A percentile compares a stretch with the other conserved stretches of the same genome.
Conservation (phyloP, 2,113 vertebrate species). For the Suricata suricatta region DNA sequence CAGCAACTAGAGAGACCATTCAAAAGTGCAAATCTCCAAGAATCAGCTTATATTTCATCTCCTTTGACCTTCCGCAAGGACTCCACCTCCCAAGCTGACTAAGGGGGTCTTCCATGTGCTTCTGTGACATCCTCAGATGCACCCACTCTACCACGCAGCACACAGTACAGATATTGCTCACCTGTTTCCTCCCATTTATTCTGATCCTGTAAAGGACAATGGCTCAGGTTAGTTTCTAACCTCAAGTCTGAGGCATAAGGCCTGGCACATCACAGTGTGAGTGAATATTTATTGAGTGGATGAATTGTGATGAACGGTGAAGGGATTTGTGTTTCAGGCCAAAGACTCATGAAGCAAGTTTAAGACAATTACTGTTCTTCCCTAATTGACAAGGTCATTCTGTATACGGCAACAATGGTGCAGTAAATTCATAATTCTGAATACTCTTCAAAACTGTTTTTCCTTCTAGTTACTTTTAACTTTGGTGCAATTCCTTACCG, state of each 20-base stretch:
- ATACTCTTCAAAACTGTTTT: background rate
- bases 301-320: background rate
- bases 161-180: background rate
- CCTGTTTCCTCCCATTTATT: background rate
- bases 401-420: background rate
- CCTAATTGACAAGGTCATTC: background rate
- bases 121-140: background rate
- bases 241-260: background rate
- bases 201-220: background rate
- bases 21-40: background rate
- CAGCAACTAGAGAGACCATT: background rate
- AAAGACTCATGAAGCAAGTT: background rate
- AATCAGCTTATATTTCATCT: background rate
- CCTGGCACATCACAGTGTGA: too few relatives aligned
- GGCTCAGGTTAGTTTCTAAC: background rate
- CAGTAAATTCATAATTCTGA: conserved; percentile 30
- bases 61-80: background rate
- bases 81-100: background rate
- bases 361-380: background rate
- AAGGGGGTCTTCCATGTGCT: background rate
- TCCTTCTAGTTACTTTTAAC: conserved; percentile 24
- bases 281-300: background rate
- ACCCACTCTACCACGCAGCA: background rate
- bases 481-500: conserved; percentile 15
- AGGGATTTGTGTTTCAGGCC: background rate